Percentiles rank a stretch among this genome's conserved stretches.
phyloP scores from a whole-genome alignment of 2,797 vertebrate genomes.

The Silurus aristotelis region DNA sequence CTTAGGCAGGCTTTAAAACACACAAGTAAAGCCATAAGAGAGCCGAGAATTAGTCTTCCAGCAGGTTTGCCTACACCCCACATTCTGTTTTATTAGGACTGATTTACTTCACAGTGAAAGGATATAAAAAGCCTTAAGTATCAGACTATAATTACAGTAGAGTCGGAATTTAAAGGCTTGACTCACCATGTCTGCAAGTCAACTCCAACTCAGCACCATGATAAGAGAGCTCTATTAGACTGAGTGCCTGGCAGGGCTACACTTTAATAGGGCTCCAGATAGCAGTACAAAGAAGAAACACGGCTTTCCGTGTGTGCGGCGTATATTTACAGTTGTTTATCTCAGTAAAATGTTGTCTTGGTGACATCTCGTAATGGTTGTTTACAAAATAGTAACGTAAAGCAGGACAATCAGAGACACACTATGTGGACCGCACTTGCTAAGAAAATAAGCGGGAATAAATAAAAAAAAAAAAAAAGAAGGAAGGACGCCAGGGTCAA shows the following conservation, averaged over 20 bases:
- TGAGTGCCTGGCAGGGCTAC: slow-evolving; percentile 63
- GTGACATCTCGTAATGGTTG: slow-evolving; percentile 73
- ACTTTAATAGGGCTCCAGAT: slow-evolving; percentile 76
- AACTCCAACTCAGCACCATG: slow-evolving; percentile 71
- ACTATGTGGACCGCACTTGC: slow-evolving; percentile 7
- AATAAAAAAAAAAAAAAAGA: slow-evolving; percentile 67
- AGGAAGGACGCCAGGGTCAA: slow-evolving; percentile 78
- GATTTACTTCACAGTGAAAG: slow-evolving; percentile 83
- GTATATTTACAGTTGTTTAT: slow-evolving; percentile 73
- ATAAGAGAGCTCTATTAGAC: slow-evolving; percentile 72
- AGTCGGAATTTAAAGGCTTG: slow-evolving; percentile 83
- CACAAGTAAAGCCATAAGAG: slow-evolving; percentile 61
- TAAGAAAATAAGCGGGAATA: slow-evolving; percentile 6
- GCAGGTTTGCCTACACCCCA: slow-evolving; percentile 74
- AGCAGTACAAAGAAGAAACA: slow-evolving; percentile 69
- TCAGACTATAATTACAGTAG: slow-evolving; percentile 77
- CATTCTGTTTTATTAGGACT: slow-evolving; percentile 80
- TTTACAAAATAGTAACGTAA: slow-evolving; percentile 65
- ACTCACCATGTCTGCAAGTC: slow-evolving; percentile 82
- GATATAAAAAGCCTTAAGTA: slow-evolving; percentile 84
- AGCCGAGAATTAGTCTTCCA: slow-evolving; percentile 77
- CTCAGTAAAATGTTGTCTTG: slow-evolving; percentile 72
- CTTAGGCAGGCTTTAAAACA: slow-evolving; percentile 75
- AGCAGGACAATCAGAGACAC: not conserved
- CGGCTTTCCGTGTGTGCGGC: slow-evolving; percentile 71